A percentile compares a stretch with the other conserved stretches of the same genome.
Conservation (phyloP, 2,888 invertebrate species). For the Saturnia japonica region DNA sequence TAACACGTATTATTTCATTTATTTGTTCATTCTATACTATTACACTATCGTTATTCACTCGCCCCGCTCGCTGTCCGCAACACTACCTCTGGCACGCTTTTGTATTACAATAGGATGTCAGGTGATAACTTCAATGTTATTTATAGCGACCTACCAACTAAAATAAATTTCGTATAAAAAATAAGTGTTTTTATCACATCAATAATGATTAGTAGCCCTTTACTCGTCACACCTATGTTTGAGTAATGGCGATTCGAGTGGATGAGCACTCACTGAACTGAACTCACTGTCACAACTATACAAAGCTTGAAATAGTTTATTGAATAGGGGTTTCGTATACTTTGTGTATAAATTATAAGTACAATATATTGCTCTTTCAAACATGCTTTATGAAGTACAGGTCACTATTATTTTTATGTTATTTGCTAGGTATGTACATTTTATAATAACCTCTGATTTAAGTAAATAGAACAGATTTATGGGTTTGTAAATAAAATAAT, state of each 20-base stretch:
- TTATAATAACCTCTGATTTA: background rate
- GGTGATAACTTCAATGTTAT: background rate
- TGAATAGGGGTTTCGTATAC: background rate
- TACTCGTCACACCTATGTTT: conserved; percentile 55
- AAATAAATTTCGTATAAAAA: conserved; percentile 31
- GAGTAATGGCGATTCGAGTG: conserved; percentile 49
- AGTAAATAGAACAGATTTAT: background rate
- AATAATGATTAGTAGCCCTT: conserved; percentile 49
- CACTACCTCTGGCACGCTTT: background rate
- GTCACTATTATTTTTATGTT: too few relatives aligned
- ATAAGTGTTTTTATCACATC: conserved; percentile 46
- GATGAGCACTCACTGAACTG: conserved; percentile 72
- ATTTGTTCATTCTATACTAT: too few relatives aligned
- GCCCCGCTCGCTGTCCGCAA: too few relatives aligned
- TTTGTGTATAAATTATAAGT: background rate
- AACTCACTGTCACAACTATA: conserved; percentile 35
- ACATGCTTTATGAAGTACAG: background rate
- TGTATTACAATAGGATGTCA: background rate
- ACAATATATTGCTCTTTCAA: background rate
- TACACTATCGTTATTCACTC: too few relatives aligned
- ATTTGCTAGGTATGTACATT: background rate
- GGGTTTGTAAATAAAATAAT: background rate
- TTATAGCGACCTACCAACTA: conserved; percentile 43
- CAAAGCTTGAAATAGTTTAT: conserved; percentile 17
- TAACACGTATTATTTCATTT: too few relatives aligned